Evolutionary conservation across 2,888 invertebrate genomes (phyloP), one percentile per base, ranked within the genome.

Genomic region (Drosophila longiperda): DNA sequence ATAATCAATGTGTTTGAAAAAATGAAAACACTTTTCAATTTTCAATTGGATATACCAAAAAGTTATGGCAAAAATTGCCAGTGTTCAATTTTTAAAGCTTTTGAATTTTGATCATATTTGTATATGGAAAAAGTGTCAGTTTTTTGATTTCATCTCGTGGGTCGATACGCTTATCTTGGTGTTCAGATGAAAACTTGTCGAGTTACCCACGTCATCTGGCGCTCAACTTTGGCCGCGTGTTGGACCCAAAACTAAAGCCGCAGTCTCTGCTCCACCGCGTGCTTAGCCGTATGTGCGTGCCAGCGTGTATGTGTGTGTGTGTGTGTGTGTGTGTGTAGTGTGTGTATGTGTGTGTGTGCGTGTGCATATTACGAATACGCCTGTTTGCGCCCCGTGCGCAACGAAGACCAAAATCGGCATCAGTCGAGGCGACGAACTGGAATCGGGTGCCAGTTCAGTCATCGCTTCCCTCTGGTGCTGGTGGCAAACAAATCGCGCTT

Each of bases 301-400:
- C 9, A 20, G 20, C 15, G 9, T 49, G 17, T 63, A 29, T 12
- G 23, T 34, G 34, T 34, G 15, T 33, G 20, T 33, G 9, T 45
- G n/a, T 60, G 23, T 45, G 45, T 70, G 9, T 50, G 58, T 38
- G 52, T 42, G 58, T 62, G 73, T 8, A 33, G 34, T 32, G 32
- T 9, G 12, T 40, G 20, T 58, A 26, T 50, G 33, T 42, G n/a
- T 42, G 15, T 50, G 52, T 42, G 36, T 49, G n/a, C 38, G 17
- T 45, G 11, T 38, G 12, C 20, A 57, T 62, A 63, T 75, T 79
- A 75, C 78, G 80, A 64, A 78, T 78, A 78, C 80, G 78, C 75
- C 70, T 65, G 64, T 48, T 38, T 75, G 66, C 40, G 80, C 75
- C 75, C 71, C 80, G 76, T 79, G 78, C 76, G 67, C 70, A 70